A percentile compares a stretch with the other conserved stretches of the same genome.
These are phyloP conservation scores for Phoebastria nigripes DNA, from an alignment of 2,797 vertebrate genomes.

Conservation along the genomic window DNA sequence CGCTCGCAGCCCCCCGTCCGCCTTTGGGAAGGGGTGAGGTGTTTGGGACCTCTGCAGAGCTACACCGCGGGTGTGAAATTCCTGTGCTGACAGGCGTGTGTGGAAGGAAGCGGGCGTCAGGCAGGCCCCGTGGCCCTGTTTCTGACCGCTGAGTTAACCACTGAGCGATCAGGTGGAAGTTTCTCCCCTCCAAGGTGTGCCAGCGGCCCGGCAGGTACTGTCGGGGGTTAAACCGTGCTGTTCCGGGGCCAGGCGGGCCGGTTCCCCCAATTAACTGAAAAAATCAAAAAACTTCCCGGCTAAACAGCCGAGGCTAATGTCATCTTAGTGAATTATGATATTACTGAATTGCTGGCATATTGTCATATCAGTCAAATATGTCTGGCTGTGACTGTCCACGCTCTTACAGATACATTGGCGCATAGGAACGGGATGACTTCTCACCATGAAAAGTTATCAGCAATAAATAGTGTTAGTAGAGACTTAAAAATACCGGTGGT, in stretches of 20 bases:
- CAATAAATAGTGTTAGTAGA: background rate
- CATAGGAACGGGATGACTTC: background rate
- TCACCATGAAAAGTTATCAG: background rate
- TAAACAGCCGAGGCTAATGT: background rate
- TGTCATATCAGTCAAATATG: accelerated
- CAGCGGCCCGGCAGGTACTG: background rate
- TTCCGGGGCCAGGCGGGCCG: background rate
- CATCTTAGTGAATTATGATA: background rate
- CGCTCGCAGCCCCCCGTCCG: background rate
- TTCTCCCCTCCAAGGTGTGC: background rate
- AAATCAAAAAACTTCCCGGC: background rate
- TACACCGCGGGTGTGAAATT: accelerated
- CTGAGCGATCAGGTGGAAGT: accelerated
- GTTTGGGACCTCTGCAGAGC: background rate
- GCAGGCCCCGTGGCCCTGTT: background rate
- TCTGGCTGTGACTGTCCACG: accelerated
- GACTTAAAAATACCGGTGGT: background rate
- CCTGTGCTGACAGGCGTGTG: too few relatives aligned
- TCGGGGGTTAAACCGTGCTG: background rate
- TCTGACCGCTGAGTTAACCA: accelerated
- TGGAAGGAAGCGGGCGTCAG: accelerated
- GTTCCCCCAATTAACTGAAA: background rate
- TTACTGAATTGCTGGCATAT: accelerated
- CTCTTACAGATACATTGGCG: accelerated
- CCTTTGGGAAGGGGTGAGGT: background rate